Evolutionary conservation across 2,888 invertebrate species (phyloP).

Genomic region (Cryptocephalus moraei): DNA sequence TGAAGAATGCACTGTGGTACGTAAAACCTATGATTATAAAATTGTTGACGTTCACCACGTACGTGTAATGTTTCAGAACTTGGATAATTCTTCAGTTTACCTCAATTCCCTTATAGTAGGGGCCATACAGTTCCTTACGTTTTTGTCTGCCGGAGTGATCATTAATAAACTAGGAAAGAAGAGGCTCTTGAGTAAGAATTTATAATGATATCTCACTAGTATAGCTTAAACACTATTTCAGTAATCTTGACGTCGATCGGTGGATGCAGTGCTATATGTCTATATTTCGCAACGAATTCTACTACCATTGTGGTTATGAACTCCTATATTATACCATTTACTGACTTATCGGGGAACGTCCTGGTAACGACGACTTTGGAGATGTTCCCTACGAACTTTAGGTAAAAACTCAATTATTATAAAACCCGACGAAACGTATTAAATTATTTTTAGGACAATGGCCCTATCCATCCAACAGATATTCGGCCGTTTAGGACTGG

Average conservation of each 20-base stretch:
- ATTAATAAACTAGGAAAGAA: too few species aligned
- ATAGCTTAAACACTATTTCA: neutral
- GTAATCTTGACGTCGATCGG: neutral
- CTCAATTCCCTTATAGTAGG: conserved; percentile 20
- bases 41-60: too few species aligned
- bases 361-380: conserved; percentile 50
- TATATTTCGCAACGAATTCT: conserved; percentile 28
- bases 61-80: conserved; percentile 9
- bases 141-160: conserved; percentile 1
- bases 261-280: neutral
- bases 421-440: neutral
- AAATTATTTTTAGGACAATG: conserved; percentile 46
- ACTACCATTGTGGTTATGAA: conserved; percentile 31
- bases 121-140: conserved; percentile 10
- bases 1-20: neutral
- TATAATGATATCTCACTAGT: too few species aligned
- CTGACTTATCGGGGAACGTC: conserved; percentile 2
- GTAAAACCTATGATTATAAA: too few species aligned
- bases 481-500: conserved; percentile 56
- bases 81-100: conserved; percentile 17
- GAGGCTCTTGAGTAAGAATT: too few species aligned
- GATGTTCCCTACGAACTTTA: conserved; percentile 53
- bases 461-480: conserved; percentile 58
- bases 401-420: conserved; percentile 35
- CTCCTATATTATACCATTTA: conserved; percentile 34